A percentile compares a stretch with the other conserved stretches of the same genome.
Conservation (phyloP, 2,888 invertebrate species). For the Mechanitis messenoides region DNA sequence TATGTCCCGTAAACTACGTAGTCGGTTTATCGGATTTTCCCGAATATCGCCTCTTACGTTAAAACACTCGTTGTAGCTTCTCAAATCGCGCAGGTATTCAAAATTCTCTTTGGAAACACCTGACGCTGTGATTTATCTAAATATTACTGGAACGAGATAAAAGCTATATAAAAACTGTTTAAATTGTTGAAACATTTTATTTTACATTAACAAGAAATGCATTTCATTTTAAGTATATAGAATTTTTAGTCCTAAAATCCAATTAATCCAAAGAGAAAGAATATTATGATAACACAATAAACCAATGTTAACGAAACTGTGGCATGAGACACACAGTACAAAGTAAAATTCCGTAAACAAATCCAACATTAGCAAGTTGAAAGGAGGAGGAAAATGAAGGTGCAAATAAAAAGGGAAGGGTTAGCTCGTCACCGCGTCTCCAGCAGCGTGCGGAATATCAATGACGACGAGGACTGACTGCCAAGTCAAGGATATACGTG, state of each 20-base stretch:
- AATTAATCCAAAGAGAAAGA: too few species aligned
- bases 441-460: constrained; percentile 1
- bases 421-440: constrained; percentile 16
- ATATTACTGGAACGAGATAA: constrained; percentile 9
- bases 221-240: too few species aligned
- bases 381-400: constrained; percentile 5
- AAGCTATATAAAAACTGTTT: not conserved
- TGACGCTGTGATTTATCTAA: constrained; percentile 16
- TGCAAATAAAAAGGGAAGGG: constrained; percentile 9
- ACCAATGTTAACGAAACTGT: not conserved
- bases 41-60: constrained; percentile 1
- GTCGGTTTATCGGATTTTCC: constrained; percentile 13
- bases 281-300: not conserved
- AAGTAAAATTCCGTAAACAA: constrained; percentile 6
- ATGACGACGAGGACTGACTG: constrained; percentile 4
- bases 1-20: constrained; percentile 8
- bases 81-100: constrained; percentile 3
- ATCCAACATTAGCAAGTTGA: constrained; percentile 6
- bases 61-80: not conserved
- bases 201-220: not conserved
- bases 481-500: not conserved
- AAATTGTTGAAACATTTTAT: constrained; percentile 10
- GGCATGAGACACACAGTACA: not conserved
- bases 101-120: constrained; percentile 15
- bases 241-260: too few species aligned